phyloP scores from a whole-genome alignment of 1,140 invertebrate species.

The Condylostylus longicornis region DNA sequence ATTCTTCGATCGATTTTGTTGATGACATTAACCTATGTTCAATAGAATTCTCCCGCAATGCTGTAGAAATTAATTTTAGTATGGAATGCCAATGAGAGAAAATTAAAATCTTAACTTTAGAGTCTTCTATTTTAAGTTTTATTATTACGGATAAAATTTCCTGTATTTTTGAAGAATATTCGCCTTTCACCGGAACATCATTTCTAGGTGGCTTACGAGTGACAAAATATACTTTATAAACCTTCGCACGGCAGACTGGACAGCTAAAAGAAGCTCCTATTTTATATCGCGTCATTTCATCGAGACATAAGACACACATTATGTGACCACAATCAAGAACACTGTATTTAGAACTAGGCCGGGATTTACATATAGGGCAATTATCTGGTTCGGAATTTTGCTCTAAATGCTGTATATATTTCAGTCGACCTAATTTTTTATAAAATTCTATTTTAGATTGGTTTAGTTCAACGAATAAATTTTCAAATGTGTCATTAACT shows the following conservation, averaged over 20 bases:
- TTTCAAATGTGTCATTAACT: conserved; percentile 13
- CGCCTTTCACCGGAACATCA: conserved; percentile 35
- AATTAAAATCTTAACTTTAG: conserved; percentile 47
- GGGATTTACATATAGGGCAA: conserved; percentile 53
- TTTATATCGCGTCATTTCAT: conserved; percentile 8
- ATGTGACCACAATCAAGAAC: conserved; percentile 28
- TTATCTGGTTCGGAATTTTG: conserved; percentile 35
- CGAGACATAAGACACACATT: conserved; percentile 20
- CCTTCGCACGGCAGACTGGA: conserved; percentile 43
- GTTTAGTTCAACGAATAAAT: conserved; percentile 14
- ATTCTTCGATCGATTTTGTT: conserved; percentile 35
- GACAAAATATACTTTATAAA: conserved; percentile 20
- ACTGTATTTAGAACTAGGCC: conserved; percentile 16
- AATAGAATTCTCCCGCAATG: conserved; percentile 46
- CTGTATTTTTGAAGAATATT: conserved; percentile 57
- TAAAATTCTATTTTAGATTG: conserved; percentile 20
- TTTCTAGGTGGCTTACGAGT: conserved; percentile 13
- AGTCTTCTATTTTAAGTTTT: conserved; percentile 39
- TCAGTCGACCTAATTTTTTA: conserved; percentile 16
- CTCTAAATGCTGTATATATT: conserved; percentile 28
- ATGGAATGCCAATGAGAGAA: conserved; percentile 58
- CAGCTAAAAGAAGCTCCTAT: conserved; percentile 31
- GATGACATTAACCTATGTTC: conserved; percentile 31
- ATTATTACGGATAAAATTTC: conserved; percentile 46
- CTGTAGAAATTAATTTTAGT: conserved; percentile 42